These are phyloP conservation scores for Drosophila lacicola DNA, from an alignment of 2,888 invertebrate genomes.

Conservation along the genomic window DNA sequence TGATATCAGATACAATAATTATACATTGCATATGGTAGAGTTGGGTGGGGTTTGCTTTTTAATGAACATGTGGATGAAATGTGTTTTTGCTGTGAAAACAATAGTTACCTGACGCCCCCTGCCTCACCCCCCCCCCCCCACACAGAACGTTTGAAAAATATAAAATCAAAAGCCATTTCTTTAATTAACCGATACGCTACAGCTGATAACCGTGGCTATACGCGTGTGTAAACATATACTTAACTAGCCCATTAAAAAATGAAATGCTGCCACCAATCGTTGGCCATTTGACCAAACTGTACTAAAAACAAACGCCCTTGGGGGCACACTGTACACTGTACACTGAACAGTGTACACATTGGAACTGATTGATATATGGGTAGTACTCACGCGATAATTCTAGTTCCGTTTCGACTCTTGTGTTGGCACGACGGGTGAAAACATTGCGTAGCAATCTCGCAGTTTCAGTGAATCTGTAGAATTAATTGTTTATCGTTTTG, in stretches of 20 bases:
- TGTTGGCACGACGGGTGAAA: conserved; percentile 92
- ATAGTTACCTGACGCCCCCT: neutral
- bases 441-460: conserved; percentile 97
- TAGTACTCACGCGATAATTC: conserved; percentile 96
- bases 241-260: conserved; percentile 45
- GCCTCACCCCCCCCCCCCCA: too few relatives aligned
- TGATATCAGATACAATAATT: conserved; percentile 14
- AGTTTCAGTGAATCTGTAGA: conserved; percentile 96
- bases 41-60: neutral
- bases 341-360: conserved; percentile 5
- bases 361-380: conserved; percentile 43
- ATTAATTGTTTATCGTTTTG: conserved; percentile 55
- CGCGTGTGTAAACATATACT: conserved; percentile 8
- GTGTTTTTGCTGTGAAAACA: conserved; percentile 20
- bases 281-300: conserved; percentile 10
- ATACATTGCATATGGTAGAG: neutral
- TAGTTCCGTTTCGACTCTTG: conserved; percentile 93
- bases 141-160: neutral
- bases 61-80: conserved; percentile 27
- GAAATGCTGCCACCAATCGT: conserved; percentile 22
- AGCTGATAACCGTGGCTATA: conserved; percentile 25
- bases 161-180: conserved; percentile 28
- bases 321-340: neutral
- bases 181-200: conserved; percentile 40
- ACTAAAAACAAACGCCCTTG: conserved; percentile 36